Base-by-base conservation (phyloP, 2,113 vertebrate species). In the Candoia aspera region DNA sequence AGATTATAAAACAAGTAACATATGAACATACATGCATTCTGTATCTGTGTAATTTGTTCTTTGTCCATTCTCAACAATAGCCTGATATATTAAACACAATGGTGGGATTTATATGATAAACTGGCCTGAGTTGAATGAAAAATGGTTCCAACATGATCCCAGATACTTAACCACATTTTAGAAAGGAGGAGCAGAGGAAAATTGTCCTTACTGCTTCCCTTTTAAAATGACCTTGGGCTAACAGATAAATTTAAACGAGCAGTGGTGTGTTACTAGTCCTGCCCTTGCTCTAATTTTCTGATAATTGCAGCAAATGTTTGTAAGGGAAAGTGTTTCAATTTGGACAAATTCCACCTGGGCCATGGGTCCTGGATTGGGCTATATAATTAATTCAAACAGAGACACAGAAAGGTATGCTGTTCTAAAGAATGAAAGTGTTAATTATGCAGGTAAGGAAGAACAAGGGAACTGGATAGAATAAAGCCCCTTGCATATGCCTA, bases 401-500 rank as follows among this genome's bases (percentile, higher is more conserved):
- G 89, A 93, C 68, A 57, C 46, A 10, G 37, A 59, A 86, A 58
- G 3, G 53, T 62, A 6, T 3, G 54, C 92, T 87, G 24, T 58
- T 90, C 29, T 37, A 89, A 5, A 93, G 17, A 64, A 54, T 91
- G 92, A 60, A 95, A 93, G 94, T 12, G 0, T 19, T 85, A 91
- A 89, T 89, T 29, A 86, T 62, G 3, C 23, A 88, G 91, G n/a
- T 88, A 21, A 79, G 1, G 0, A 4, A 92, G 95, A 94, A 84
- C 11, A 88, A 92, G 90, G 42, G 8, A 94, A 4, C 4, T 87
- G 24, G 85, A 93, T 85, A 92, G 37, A 93, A 93, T 94, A 94
- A 92, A 92, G 92, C 90, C 49, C 89, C 62, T 95, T 95, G 33
- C 2, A 79, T 42, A 42, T 79, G 33, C 37, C 17, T 37, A 79